Evolutionary conservation across 2,113 vertebrate species (phyloP).

Genomic region (Coracopsis vasa): DNA sequence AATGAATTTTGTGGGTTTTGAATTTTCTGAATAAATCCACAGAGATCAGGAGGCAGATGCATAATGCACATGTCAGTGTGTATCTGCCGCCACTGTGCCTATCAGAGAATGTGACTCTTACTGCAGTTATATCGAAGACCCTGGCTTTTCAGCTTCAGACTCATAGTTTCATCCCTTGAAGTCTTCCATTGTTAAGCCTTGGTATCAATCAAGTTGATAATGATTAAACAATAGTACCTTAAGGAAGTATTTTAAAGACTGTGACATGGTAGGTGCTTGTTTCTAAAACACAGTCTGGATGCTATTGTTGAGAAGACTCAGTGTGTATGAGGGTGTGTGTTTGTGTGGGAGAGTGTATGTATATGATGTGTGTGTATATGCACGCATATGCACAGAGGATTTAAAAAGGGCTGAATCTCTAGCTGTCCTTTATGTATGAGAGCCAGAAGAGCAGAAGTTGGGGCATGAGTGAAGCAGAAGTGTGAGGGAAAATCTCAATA

Average conservation of each 20-base stretch:
- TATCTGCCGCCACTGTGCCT: background rate
- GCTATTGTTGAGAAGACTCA: background rate
- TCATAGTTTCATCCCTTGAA: background rate
- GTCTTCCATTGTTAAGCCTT: background rate
- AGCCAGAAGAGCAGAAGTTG: background rate
- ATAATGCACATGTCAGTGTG: background rate
- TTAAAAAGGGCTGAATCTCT: background rate
- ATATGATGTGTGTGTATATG: background rate
- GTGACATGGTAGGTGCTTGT: background rate
- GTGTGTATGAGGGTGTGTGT: too few relatives aligned
- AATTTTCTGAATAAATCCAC: background rate
- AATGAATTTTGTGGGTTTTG: background rate
- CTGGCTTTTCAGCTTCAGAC: background rate
- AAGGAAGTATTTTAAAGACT: background rate
- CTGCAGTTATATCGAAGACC: background rate
- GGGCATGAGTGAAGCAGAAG: background rate
- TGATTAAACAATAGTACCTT: background rate
- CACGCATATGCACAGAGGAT: fast-evolving
- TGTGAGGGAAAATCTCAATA: background rate
- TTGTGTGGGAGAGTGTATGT: background rate
- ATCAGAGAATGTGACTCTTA: background rate
- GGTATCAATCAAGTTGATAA: background rate
- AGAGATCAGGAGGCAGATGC: background rate
- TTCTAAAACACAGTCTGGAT: background rate
- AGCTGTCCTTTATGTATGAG: background rate